phyloP scores from a whole-genome alignment of 2,888 invertebrate genomes.

The Malthinus seriepunctatus region DNA sequence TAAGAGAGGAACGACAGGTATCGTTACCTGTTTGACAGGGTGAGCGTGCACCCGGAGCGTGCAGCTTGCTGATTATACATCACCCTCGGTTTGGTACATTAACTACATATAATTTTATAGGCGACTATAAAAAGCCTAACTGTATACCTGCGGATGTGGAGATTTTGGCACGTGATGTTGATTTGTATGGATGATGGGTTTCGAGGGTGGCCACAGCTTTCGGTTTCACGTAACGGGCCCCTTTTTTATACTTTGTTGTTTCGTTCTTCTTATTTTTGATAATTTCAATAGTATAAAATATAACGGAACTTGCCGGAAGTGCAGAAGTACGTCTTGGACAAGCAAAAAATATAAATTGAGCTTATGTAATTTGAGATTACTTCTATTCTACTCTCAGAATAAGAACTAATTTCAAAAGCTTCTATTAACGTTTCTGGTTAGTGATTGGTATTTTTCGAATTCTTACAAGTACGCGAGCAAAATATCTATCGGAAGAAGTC shows the following conservation, averaged over 20 bases:
- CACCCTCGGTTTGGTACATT: background rate
- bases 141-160: constrained; percentile 7
- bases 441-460: no score
- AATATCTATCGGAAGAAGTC: no score
- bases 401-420: no score
- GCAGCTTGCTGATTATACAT: constrained; percentile 24
- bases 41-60: constrained; percentile 20
- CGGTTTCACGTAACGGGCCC: constrained; percentile 20
- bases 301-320: constrained; percentile 26
- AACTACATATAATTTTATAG: constrained; percentile 16
- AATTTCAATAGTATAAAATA: constrained; percentile 13
- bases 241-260: constrained; percentile 15
- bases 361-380: background rate
- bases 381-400: no score
- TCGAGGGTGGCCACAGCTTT: constrained; percentile 17
- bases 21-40: constrained; percentile 11
- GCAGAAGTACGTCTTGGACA: background rate
- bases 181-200: constrained; percentile 4
- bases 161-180: constrained; percentile 20
- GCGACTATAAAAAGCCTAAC: constrained; percentile 11
- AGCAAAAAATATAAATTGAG: no score
- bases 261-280: constrained; percentile 18
- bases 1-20: constrained; percentile 11
- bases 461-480: no score
- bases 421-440: no score